These are phyloP conservation scores for Crocuta crocuta DNA, from an alignment of 2,113 vertebrate genomes.

Conservation along the genomic window DNA sequence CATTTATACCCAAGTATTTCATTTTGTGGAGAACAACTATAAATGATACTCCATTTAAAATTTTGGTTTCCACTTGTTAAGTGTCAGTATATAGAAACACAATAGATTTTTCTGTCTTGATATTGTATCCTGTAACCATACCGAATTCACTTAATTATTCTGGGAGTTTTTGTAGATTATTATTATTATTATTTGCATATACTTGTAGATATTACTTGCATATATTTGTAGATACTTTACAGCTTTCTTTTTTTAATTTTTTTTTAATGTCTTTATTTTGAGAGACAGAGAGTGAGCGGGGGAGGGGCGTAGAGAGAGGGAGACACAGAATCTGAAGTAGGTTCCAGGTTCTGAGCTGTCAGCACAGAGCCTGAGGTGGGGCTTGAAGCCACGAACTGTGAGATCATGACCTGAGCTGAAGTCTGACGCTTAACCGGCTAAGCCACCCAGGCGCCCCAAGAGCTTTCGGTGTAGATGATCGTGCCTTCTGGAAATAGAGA, in stretches of 20 bases:
- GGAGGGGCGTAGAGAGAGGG: too few relatives aligned
- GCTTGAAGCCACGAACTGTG: too few relatives aligned
- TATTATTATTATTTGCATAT: too few relatives aligned
- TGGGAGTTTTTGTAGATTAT: not conserved
- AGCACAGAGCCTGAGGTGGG: too few relatives aligned
- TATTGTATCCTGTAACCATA: not conserved
- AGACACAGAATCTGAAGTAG: too few relatives aligned
- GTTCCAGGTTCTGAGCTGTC: too few relatives aligned
- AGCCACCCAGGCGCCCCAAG: too few relatives aligned
- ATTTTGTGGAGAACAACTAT: not conserved
- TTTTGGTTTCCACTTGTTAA: not conserved
- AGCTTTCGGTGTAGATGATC: not conserved
- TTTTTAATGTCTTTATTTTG: too few relatives aligned
- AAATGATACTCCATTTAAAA: not conserved
- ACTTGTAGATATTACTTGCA: not conserved
- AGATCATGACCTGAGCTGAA: too few relatives aligned
- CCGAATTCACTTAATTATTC: not conserved
- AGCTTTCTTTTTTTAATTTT: not conserved
- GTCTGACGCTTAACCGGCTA: too few relatives aligned
- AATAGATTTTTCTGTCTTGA: not conserved
- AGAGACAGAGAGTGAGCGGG: too few relatives aligned
- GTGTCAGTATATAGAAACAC: not conserved
- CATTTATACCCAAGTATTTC: slow-evolving; percentile 1
- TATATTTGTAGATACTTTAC: not conserved
- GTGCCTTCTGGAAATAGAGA: not conserved